Evolutionary conservation across 2,113 vertebrate species (phyloP), one percentile per base, ranked within the genome.

Genomic region (Carassius carassius): DNA sequence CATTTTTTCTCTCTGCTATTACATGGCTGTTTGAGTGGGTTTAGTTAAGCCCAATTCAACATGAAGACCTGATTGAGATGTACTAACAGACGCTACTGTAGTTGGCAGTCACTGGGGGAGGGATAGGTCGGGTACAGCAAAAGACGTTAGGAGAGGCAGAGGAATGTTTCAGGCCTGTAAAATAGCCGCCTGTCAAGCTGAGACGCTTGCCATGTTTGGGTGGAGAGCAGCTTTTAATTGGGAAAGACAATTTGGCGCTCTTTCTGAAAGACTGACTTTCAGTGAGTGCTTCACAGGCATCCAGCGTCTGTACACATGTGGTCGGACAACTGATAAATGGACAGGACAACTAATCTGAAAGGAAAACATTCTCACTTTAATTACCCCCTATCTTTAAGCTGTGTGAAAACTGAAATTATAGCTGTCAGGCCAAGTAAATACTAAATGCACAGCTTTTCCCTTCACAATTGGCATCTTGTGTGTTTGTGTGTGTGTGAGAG

Each of bases 21-120:
- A 88, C 81, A 88, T 82, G 81, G 69, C 29, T 35, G 84, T 90
- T 89, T 88, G 60, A 87, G 85, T 86, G 78, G 75, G 76, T 60
- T 82, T 86, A 83, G 74, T 82, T 87, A 74, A 85, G 87, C 67
- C 86, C 72, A 82, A 76, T 84, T 89, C 86, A 73, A 84, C 85
- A 85, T 79, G 67, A 85, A 83, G 83, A 85, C 78, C 85, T 78
- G 73, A 87, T 86, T 88, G 58, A 89, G 87, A 82, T 80, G 78
- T 81, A 73, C 77, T 77, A 76, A 84, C 63, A 84, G 78, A 82
- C 41, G 49, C 49, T 73, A 70, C 72, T 51, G 81, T 78, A 69
- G 60, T 77, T 51, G 17, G 51, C 79, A 65, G 54, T 80, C 78
- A 35, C 8, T 32, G 70, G 81, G 65, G 84, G 58, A 62, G 81